Base-by-base conservation (phyloP, 1,140 invertebrate species). In the Epicauta chinensis region DNA sequence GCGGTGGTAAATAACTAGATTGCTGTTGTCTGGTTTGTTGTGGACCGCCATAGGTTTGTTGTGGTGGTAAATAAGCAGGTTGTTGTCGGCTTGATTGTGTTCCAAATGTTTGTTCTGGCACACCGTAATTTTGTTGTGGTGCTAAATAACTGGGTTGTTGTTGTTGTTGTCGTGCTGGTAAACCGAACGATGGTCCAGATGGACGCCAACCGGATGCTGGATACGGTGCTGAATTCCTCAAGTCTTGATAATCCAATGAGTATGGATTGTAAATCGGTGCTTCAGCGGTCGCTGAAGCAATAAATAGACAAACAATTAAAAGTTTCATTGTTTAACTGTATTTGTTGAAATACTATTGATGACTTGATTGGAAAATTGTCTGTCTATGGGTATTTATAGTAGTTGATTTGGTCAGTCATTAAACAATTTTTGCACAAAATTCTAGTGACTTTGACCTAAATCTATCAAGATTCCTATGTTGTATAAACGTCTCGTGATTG, bases 131-230 rank as follows among this genome's bases (percentile, higher is more conserved):
- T 23, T 23, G 32, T 4, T 5, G 32, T 10, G 32, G 32, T 34
- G 10, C 32, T 9, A 23, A 23, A 12, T 17, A 29, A 29, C 16
- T 29, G n/a, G n/a, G n/a, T 23, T 23, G 23, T 23, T 3, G 23
- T 23, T 5, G 7, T 23, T 23, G 23, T 23, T 43, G 41, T 23
- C 41, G 3, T 12, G 34, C 44, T 31, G 55, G 55, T 14, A 57
- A 17, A 2, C 52, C 40, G 15, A 58, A 51, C 13, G 40, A 35
- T 9, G 56, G 52, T 1, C 56, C 56, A 3, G 56, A 55, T 16
- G 56, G 56, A 36, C 45, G 46, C 56, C 56, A 58, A 17, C 56
- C 56, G 1, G 56, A 51, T n/a, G 56, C 48, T n/a, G 23, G 49
- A 35, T 58, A 58, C 1, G 51, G 51, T 4, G 32, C 46, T 23